Percentiles rank a stretch among this genome's conserved stretches.
These are phyloP conservation scores for Pandemis corylana DNA, from an alignment of 2,888 invertebrate species.

Conservation along the genomic window DNA sequence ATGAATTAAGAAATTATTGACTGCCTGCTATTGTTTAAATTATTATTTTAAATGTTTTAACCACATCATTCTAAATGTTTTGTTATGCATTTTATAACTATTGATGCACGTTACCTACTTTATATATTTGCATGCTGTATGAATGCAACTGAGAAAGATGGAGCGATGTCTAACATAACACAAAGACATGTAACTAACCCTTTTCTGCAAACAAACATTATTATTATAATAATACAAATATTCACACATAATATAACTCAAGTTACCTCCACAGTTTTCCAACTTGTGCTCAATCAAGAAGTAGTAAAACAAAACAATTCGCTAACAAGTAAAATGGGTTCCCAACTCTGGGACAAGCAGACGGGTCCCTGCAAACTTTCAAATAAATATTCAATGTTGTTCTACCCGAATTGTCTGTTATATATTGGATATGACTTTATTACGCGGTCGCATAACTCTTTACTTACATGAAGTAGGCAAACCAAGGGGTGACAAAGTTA, in stretches of 20 bases:
- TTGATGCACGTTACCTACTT: too few relatives aligned
- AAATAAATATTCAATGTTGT: slow-evolving; percentile 1
- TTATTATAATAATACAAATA: neutral
- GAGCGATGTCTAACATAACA: too few relatives aligned
- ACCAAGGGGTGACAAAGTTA: too few relatives aligned
- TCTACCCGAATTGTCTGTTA: neutral
- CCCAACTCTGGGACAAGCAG: neutral
- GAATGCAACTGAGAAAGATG: too few relatives aligned
- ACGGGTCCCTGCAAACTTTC: slow-evolving; percentile 1
- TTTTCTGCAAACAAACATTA: too few relatives aligned
- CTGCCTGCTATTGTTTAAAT: too few relatives aligned
- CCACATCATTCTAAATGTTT: too few relatives aligned
- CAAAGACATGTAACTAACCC: too few relatives aligned
- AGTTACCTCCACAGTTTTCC: neutral
- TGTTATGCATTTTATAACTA: too few relatives aligned
- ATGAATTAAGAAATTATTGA: too few relatives aligned
- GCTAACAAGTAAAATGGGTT: slow-evolving; percentile 5
- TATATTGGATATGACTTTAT: neutral
- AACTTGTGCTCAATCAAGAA: slow-evolving; percentile 9
- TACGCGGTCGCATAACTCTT: neutral
- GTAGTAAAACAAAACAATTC: slow-evolving; percentile 7
- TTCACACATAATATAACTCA: neutral
- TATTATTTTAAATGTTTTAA: too few relatives aligned
- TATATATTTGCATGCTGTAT: too few relatives aligned
- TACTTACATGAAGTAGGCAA: neutral